Base-by-base conservation (phyloP, 2,113 vertebrate species). In the Halichoeres trimaculatus region DNA sequence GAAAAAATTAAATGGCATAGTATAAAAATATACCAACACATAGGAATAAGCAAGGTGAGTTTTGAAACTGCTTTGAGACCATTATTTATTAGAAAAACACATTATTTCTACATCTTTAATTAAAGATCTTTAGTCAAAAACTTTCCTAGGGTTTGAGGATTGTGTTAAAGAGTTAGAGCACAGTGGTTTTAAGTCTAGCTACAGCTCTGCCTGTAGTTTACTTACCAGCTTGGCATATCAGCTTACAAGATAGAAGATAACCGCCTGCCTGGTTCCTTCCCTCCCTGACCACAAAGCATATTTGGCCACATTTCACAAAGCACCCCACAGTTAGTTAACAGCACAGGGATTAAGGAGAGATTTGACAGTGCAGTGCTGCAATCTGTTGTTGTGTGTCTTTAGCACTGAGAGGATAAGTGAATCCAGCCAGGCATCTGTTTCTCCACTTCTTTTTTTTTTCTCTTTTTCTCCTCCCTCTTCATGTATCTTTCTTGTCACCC, bases 291-390 rank as follows among this genome's bases (percentile, higher is more conserved):
- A 78, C 65, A 87, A 81, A 85, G 74, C 71, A 84, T 82, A 84
- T 89, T 90, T 86, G 40, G 74, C 65, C 67, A 80, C 82, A 66
- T 91, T 86, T 90, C 81, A 85, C 72, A 76, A 88, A 90, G 82
- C 84, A 57, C 86, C 80, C 68, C 72, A 85, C 89, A 92, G 89
- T 91, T 91, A 92, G 83, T 91, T 92, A 93, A 88, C 90, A 89
- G 87, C 76, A 75, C 50, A 35, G 60, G 89, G 89, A 93, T 94
- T 93, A 93, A 66, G 77, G 80, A 70, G 87, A 81, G 81, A 91
- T 92, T 92, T 89, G 84, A 87, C 81, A 78, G 84, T 57, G 80
- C 78, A 34, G 85, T 43, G 51, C 76, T 83, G 83, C 88, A 92
- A 91, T 91, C 91, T 90, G 90, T 84, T 80, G 76, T 78, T 74